Conservation (phyloP, 2,888 invertebrate species). For the Meiosimyza decipiens region DNA sequence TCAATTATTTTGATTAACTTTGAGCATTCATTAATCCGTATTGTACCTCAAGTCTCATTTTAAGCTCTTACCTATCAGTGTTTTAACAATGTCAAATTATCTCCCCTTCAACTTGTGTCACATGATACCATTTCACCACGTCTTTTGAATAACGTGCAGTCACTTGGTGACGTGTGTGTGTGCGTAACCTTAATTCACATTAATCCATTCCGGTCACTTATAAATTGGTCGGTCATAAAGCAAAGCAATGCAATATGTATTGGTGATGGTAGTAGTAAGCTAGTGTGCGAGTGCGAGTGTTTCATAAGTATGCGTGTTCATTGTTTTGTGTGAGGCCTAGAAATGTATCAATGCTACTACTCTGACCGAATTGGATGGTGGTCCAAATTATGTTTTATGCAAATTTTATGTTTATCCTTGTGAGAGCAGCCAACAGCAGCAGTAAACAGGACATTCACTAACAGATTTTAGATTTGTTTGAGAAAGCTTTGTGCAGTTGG, state of each 20-base stretch:
- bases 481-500: too few species aligned
- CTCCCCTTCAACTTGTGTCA: too few species aligned
- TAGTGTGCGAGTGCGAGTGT: neutral
- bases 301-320: neutral
- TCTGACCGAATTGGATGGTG: neutral
- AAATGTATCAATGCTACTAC: conserved; percentile 3
- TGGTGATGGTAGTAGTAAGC: neutral
- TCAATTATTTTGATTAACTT: too few species aligned
- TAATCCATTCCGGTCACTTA: conserved; percentile 24
- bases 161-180: too few species aligned
- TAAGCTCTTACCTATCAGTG: too few species aligned
- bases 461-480: conserved; percentile 8
- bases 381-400: conserved; percentile 48
- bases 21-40: too few species aligned
- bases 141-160: too few species aligned
- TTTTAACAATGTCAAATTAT: too few species aligned
- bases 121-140: too few species aligned
- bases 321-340: neutral
- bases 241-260: neutral
- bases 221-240: conserved; percentile 22
- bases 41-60: too few species aligned
- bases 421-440: conserved; percentile 26
- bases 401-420: conserved; percentile 49
- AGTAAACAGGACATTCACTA: neutral
- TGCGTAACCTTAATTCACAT: conserved; percentile 20